Evolutionary conservation across 2,888 invertebrate species (phyloP).

Genomic region (Sminthurides aquaticus): DNA sequence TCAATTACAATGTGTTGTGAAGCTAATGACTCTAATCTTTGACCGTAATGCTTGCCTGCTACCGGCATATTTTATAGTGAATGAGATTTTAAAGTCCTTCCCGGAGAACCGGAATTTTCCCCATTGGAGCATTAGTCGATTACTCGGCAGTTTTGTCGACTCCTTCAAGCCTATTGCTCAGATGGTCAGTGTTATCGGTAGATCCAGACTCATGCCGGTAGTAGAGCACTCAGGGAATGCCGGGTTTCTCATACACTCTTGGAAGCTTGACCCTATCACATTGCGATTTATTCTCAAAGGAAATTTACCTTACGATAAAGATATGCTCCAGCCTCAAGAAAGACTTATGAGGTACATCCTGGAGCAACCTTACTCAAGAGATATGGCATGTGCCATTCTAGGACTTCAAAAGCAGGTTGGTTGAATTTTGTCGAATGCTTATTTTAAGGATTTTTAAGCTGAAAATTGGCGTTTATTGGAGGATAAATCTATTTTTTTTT

Average conservation of each 20-base stretch:
- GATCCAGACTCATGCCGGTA: constrained; percentile 83
- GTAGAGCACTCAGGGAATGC: constrained; percentile 88
- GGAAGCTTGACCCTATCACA: constrained; percentile 84
- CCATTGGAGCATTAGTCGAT: constrained; percentile 81
- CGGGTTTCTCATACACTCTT: constrained; percentile 81
- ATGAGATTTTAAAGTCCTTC: constrained; percentile 85
- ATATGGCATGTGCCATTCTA: constrained; percentile 92
- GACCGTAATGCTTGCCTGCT: constrained; percentile 83
- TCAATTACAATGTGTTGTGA: constrained; percentile 70
- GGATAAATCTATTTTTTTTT: too few relatives aligned
- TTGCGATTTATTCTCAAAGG: constrained; percentile 62
- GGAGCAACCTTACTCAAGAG: constrained; percentile 89
- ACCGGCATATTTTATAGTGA: constrained; percentile 90
- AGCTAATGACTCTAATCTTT: constrained; percentile 79
- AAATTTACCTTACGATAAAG: constrained; percentile 81
- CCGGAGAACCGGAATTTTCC: constrained; percentile 73
- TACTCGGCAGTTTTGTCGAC: constrained; percentile 81
- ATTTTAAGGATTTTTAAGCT: neutral
- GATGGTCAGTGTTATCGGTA: constrained; percentile 88
- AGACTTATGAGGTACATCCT: constrained; percentile 78
- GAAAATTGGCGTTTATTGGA: neutral
- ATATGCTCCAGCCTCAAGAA: constrained; percentile 80
- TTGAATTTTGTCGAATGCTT: too few relatives aligned
- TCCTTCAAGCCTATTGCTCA: constrained; percentile 82
- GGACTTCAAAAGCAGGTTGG: constrained; percentile 85